Percentiles rank a stretch among this genome's conserved stretches.
phyloP scores from a whole-genome alignment of 2,888 invertebrate species.

The Cyclophora punctaria region DNA sequence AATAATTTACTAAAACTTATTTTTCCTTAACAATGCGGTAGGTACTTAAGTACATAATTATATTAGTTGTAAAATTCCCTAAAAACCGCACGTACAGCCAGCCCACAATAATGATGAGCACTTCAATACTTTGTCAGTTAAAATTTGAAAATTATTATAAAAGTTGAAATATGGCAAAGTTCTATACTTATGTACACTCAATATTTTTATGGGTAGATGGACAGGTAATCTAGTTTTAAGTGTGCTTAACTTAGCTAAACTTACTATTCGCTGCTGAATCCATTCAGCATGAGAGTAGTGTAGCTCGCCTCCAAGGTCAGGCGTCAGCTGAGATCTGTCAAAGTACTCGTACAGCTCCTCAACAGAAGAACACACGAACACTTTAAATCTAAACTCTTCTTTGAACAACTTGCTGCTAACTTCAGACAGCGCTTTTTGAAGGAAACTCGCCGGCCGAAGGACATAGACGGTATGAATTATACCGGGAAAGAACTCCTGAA shows the following conservation, averaged over 20 bases:
- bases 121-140: too few species aligned
- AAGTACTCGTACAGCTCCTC: slow-evolving; percentile 91
- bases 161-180: too few species aligned
- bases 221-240: too few species aligned
- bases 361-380: slow-evolving; percentile 88
- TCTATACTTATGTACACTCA: too few species aligned
- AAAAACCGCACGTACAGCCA: too few species aligned
- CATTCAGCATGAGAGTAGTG: slow-evolving; percentile 95
- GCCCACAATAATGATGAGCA: too few species aligned
- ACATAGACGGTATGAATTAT: slow-evolving; percentile 96
- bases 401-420: slow-evolving; percentile 93
- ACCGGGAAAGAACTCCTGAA: slow-evolving; percentile 94
- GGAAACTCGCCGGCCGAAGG: slow-evolving; percentile 92
- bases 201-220: too few species aligned
- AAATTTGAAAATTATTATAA: too few species aligned
- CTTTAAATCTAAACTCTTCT: slow-evolving; percentile 93
- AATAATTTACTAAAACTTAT: too few species aligned
- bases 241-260: slow-evolving; percentile 27
- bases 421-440: slow-evolving; percentile 97
- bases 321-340: slow-evolving; percentile 87
- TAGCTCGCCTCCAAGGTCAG: slow-evolving; percentile 91
- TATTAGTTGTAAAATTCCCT: too few species aligned
- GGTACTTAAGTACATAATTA: too few species aligned
- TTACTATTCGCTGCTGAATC: slow-evolving; percentile 97
- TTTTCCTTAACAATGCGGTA: too few species aligned